Percentiles rank a stretch among this genome's conserved stretches.
Conservation (phyloP, 2,113 vertebrate species). For the Ursus arctos region DNA sequence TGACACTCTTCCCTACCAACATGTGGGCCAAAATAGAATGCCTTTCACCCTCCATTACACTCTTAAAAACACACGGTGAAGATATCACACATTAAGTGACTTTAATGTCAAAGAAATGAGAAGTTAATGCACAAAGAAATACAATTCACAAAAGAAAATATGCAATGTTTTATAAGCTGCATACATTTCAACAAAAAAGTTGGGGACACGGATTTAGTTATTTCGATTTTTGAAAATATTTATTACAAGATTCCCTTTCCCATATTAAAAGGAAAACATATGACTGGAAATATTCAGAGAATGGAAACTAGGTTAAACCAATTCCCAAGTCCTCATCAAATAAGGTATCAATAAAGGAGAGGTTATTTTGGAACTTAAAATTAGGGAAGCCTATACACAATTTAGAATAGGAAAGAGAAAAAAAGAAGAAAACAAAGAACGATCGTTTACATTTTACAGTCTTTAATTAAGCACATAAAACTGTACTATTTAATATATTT, state of each 20-base stretch:
- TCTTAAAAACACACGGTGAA: neutral
- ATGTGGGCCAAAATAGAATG: neutral
- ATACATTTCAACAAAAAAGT: slow-evolving; percentile 32
- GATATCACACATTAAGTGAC: neutral
- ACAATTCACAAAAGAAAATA: slow-evolving; percentile 46
- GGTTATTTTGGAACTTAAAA: slow-evolving; percentile 64
- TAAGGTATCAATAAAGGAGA: slow-evolving; percentile 56
- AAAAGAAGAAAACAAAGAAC: neutral
- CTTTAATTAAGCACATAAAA: slow-evolving; percentile 82
- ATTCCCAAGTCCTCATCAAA: slow-evolving; percentile 61
- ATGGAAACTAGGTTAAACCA: slow-evolving; percentile 69
- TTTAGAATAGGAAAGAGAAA: neutral
- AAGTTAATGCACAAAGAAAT: slow-evolving; percentile 15
- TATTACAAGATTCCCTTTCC: slow-evolving; percentile 75
- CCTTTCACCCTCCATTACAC: neutral
- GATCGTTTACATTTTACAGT: slow-evolving; percentile 58
- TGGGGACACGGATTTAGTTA: neutral
- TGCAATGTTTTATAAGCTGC: neutral
- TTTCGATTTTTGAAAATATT: slow-evolving; percentile 63
- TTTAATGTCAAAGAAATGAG: slow-evolving; percentile 20
- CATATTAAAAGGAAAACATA: slow-evolving; percentile 68
- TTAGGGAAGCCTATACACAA: slow-evolving; percentile 39
- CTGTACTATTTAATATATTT: slow-evolving; percentile 98
- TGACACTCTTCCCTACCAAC: neutral
- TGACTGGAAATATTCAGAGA: slow-evolving; percentile 45